phyloP scores from a whole-genome alignment of 2,113 vertebrate genomes.

The Heterochromis multidens region DNA sequence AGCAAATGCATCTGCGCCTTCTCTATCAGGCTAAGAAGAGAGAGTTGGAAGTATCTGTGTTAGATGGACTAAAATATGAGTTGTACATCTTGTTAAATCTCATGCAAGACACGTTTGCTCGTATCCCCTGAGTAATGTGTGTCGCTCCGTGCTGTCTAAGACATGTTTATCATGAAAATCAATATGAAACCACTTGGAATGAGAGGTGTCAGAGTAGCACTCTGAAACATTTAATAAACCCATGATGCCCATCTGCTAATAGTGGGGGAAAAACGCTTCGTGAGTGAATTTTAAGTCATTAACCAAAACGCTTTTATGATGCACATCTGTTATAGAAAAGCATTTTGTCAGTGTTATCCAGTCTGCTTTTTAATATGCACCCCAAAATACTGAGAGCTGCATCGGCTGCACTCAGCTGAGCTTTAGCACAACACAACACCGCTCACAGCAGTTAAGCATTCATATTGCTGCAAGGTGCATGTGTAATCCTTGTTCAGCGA shows the following conservation, averaged over 20 bases:
- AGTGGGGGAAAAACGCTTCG: not conserved
- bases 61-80: slow-evolving; percentile 31
- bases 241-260: not conserved
- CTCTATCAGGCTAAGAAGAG: not conserved
- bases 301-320: not conserved
- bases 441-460: slow-evolving; percentile 26
- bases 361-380: not conserved
- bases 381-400: not conserved
- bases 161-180: slow-evolving; percentile 25
- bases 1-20: slow-evolving; percentile 41
- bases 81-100: slow-evolving; percentile 46
- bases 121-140: slow-evolving; percentile 19
- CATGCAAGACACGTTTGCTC: slow-evolving; percentile 6
- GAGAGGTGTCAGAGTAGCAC: slow-evolving; percentile 28
- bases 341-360: not conserved
- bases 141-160: not conserved
- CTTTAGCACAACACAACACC: not conserved
- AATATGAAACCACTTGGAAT: not conserved
- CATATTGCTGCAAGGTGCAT: slow-evolving; percentile 44
- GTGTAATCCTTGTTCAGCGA: slow-evolving; percentile 44
- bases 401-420: slow-evolving; percentile 26
- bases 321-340: not conserved
- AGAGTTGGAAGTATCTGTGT: slow-evolving; percentile 21
- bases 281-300: not conserved
- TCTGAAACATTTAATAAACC: slow-evolving; percentile 3